Conservation (phyloP, 2,113 vertebrate species). For the Corvus cornix region DNA sequence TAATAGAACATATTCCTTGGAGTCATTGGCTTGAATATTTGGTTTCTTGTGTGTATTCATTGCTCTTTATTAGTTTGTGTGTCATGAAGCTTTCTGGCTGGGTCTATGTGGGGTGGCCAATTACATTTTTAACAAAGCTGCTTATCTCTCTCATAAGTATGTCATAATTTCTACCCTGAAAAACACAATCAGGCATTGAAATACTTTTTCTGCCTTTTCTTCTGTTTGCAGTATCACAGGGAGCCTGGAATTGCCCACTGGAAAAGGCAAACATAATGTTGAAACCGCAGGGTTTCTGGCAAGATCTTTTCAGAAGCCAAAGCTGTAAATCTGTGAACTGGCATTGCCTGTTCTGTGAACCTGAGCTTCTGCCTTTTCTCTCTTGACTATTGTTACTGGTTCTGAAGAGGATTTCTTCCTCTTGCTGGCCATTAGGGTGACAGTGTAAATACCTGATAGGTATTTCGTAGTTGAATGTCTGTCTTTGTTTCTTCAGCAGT, state of each 20-base stretch:
- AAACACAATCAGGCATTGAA: not conserved
- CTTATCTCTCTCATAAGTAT: not conserved
- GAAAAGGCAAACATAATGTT: conserved; percentile 15
- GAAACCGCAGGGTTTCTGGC: conserved; percentile 16
- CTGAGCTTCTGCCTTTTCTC: not conserved
- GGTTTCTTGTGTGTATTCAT: conserved; percentile 8
- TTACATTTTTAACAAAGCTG: not conserved
- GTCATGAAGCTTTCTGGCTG: not conserved
- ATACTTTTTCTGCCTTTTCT: not conserved
- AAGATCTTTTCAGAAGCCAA: not conserved
- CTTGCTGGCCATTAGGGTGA: not conserved
- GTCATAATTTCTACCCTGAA: not conserved
- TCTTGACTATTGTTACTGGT: not conserved
- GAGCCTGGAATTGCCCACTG: not conserved
- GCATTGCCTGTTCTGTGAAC: not conserved
- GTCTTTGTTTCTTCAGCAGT: not conserved
- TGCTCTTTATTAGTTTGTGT: not conserved
- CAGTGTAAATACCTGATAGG: not conserved
- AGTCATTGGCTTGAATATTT: conserved; percentile 9
- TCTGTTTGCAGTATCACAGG: not conserved
- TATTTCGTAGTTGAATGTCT: not conserved
- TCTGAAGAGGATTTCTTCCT: not conserved
- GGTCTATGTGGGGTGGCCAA: not conserved
- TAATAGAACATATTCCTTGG: not conserved
- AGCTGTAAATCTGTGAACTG: not conserved